These are phyloP conservation scores for Lepidostoma basale DNA, from an alignment of 1,140 invertebrate genomes.

Conservation along the genomic window DNA sequence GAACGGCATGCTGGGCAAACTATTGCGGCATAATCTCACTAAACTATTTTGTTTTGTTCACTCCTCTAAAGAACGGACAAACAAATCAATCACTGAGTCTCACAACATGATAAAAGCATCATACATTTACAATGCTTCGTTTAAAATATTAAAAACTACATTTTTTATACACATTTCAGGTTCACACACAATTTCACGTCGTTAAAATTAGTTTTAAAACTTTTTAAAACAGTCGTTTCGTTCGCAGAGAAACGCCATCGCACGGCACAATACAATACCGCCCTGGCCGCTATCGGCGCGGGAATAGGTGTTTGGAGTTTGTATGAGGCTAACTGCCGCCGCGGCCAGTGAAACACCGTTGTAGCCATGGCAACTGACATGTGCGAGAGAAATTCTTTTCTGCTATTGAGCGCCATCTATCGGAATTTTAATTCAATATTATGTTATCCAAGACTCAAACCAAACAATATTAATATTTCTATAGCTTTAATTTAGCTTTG, in stretches of 20 bases:
- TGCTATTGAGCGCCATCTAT: background rate
- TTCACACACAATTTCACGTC: background rate
- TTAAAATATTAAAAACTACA: no score
- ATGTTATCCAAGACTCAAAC: background rate
- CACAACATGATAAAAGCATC: no score
- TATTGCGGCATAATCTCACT: background rate
- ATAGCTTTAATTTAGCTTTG: no score
- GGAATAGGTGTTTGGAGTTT: slow-evolving; percentile 26
- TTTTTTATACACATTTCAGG: background rate
- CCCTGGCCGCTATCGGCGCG: slow-evolving; percentile 22
- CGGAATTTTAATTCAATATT: background rate
- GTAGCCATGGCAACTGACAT: slow-evolving; percentile 36
- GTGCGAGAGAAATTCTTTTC: background rate
- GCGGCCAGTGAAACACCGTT: slow-evolving; percentile 19
- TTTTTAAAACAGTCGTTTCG: slow-evolving; percentile 16
- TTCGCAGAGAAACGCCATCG: slow-evolving; percentile 22
- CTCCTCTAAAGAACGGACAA: background rate
- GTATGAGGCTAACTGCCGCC: slow-evolving; percentile 17
- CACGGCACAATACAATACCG: background rate
- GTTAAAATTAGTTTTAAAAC: slow-evolving; percentile 6
- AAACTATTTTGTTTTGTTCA: slow-evolving; percentile 9
- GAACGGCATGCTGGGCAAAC: slow-evolving; percentile 68
- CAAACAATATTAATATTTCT: background rate
- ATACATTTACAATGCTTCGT: no score
- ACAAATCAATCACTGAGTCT: no score